phyloP scores from a whole-genome alignment of 1,140 invertebrate species.

The Trachelipus rathkii region DNA sequence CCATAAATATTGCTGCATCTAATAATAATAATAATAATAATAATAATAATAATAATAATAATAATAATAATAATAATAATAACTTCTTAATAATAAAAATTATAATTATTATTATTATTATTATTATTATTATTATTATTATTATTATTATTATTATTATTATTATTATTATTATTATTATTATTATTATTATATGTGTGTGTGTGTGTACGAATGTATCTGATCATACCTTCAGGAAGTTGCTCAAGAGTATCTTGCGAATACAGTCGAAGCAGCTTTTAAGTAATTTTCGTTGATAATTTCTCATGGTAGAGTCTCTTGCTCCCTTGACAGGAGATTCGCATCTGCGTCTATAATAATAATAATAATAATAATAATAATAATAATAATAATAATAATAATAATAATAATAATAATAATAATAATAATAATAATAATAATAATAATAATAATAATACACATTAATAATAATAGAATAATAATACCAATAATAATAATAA shows the following conservation, averaged over 20 bases:
- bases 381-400: too few relatives aligned
- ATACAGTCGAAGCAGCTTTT: not conserved
- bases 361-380: not conserved
- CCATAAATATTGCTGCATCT: not conserved
- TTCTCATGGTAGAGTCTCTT: not conserved
- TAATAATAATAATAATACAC: too few relatives aligned
- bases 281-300: constrained; percentile 2
- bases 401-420: too few relatives aligned
- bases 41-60: not conserved
- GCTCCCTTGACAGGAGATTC: not conserved
- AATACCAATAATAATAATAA: too few relatives aligned
- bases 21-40: not conserved
- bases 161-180: not conserved
- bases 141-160: not conserved
- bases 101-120: too few relatives aligned
- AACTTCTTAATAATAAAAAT: too few relatives aligned
- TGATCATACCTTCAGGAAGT: not conserved
- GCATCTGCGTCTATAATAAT: not conserved
- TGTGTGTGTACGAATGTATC: not conserved
- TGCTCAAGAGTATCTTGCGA: not conserved
- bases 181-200: not conserved
- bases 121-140: too few relatives aligned
- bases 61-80: too few relatives aligned
- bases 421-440: too few relatives aligned
- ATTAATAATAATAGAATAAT: too few relatives aligned